These are phyloP conservation scores for Ispidina lecontei DNA, from an alignment of 2,797 vertebrate species.

Conservation along the genomic window DNA sequence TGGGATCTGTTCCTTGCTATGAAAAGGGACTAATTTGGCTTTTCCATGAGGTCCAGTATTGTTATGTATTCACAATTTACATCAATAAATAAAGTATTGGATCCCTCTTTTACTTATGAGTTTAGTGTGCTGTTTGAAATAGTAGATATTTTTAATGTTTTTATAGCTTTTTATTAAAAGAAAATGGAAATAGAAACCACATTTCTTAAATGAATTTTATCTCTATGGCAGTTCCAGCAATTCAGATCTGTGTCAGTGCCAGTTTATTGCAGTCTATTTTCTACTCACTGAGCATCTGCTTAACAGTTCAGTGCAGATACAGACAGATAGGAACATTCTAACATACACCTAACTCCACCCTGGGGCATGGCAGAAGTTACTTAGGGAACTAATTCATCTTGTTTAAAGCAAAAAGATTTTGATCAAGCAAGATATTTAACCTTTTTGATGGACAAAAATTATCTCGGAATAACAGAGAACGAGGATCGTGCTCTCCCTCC, in stretches of 20 bases:
- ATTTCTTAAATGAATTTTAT: constrained; percentile 43
- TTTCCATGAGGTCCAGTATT: background rate
- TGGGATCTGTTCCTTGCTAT: background rate
- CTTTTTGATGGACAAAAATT: background rate
- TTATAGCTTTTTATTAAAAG: constrained; percentile 58
- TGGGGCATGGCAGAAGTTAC: constrained; percentile 28
- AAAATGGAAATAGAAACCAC: constrained; percentile 57
- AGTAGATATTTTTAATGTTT: constrained; percentile 38
- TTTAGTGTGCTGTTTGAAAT: constrained; percentile 13
- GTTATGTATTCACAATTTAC: background rate
- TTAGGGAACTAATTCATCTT: background rate
- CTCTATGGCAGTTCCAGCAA: constrained; percentile 25
- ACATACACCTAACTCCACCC: constrained; percentile 1
- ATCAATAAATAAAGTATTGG: background rate
- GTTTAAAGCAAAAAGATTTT: background rate
- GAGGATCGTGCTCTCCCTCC: background rate
- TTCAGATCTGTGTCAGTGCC: constrained; percentile 39
- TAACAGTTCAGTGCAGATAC: constrained; percentile 49
- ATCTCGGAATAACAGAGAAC: background rate
- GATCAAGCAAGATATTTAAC: background rate
- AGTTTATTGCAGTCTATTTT: constrained; percentile 49
- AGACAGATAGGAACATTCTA: constrained; percentile 22
- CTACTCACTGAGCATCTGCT: constrained; percentile 46
- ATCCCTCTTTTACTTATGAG: constrained; percentile 8
- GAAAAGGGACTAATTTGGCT: background rate